Base-by-base conservation (phyloP, 1,140 invertebrate genomes). In the Cotesia typhae region DNA sequence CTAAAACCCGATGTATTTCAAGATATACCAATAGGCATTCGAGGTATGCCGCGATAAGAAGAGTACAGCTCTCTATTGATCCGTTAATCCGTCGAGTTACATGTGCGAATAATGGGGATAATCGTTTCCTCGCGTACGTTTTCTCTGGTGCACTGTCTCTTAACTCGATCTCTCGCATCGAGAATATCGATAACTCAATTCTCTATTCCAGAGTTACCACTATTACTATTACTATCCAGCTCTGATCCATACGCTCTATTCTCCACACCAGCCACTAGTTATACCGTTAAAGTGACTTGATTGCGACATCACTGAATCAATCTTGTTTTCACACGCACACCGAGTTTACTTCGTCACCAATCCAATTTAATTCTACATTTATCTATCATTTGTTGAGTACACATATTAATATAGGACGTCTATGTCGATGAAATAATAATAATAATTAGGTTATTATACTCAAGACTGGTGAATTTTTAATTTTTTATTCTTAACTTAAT, bases 181-280 rank as follows among this genome's bases (percentile, higher is more conserved):
- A 67, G 70, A 74, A 75, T 72, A 72, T 75, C 74, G 70, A 75
- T 75, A 75, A 70, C 74, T 75, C 70, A 69, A 72, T 75, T 70
- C 66, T 38, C 47, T 28, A 69, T 57, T 17, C 17, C 59, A 35
- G 36, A n/a, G 7, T 7, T 7, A 37, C 57, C 37, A 38, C 17
- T 53, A 10, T 14, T 38, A 9, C 4, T 7, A 36, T 37, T 14
- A 38, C 12, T 53, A 10, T 14, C 20, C 10, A 47, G 41, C 41
- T 47, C 41, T 47, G 10, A 9, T 9, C 41, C 14, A 37, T 51
- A 67, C 35, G 51, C 55, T 67, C 52, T 38, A 5, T 47, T 9
- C 5, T 57, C 38, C 28, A 47, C 17, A 59, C 55, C 52, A 51
- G 37, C 10, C 20, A 12, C 47, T 57, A 17, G 53, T 57, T 20